Conservation (phyloP, 2,797 vertebrate genomes). For the Otolemur crassicaudatus region DNA sequence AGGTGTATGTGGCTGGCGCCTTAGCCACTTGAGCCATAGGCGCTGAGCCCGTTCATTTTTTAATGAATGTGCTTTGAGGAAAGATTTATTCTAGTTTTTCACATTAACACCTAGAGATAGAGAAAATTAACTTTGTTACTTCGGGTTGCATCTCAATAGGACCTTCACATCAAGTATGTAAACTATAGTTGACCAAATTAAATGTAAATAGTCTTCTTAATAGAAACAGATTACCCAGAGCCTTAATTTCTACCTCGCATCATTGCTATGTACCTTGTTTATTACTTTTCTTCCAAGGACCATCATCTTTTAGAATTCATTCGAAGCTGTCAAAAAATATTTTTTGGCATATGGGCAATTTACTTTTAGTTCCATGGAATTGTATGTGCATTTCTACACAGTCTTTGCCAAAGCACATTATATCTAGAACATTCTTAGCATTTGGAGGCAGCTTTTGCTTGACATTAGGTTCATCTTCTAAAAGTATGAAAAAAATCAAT, state of each 20-base stretch:
- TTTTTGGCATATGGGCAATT: conserved; percentile 5
- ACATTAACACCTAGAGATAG: not conserved
- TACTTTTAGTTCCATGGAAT: conserved; percentile 52
- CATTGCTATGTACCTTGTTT: not conserved
- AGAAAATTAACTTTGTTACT: conserved; percentile 46
- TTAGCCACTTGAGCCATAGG: too few relatives aligned
- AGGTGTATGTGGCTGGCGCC: too few relatives aligned
- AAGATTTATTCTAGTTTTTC: not conserved
- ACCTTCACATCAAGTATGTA: not conserved
- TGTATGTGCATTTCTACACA: conserved; percentile 48
- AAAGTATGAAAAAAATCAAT: conserved; percentile 65
- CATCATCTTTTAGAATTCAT: not conserved
- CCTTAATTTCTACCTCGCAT: not conserved
- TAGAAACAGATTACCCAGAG: not conserved
- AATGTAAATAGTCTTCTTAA: not conserved
- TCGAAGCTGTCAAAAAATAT: conserved; percentile 11
- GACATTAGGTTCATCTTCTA: conserved; percentile 64
- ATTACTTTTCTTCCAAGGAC: conserved; percentile 4
- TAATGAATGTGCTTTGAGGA: not conserved
- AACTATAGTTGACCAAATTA: not conserved
- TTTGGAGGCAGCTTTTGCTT: conserved; percentile 48
- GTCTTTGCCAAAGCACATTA: conserved; percentile 51
- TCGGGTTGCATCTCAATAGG: not conserved
- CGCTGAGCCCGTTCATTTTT: not conserved
- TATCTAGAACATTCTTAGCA: conserved; percentile 16